Evolutionary conservation across 2,797 vertebrate species (phyloP), one percentile per base, ranked within the genome.

Genomic region (Salmo trutta): DNA sequence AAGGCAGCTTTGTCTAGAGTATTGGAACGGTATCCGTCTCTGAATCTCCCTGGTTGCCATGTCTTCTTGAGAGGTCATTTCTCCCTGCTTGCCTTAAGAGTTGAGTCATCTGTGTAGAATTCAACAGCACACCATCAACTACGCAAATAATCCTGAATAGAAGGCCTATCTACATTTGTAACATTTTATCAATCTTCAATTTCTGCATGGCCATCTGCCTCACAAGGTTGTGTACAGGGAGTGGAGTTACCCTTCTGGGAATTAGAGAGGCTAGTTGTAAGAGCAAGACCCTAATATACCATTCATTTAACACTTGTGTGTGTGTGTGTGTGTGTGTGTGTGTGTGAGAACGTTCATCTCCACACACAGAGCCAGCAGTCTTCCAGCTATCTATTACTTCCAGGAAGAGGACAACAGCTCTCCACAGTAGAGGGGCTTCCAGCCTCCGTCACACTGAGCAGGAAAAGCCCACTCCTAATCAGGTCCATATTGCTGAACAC

Each of bases 401-500:
- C 56, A 71, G 41, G 67, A 75, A 54, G 59, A 77, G 21, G 59
- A 71, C 65, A 76, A 62, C 71, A 47, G n/a, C 51, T 6, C 69
- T 15, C 54, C 21, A 17, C 52, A 24, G 70, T 53, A 16, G 62
- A 47, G 64, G 64, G 62, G 74, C 79, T 85, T 87, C 82, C 75
- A 86, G 83, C 53, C 19, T 47, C 21, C 56, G 56, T 62, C 56
- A 21, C 69, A 15, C 52, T 41, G 84, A 86, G 79, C 47, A 65
- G 78, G 75, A 85, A 77, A 89, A 82, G 84, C 82, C 83, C 79
- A 0, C 54, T 81, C 56, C 79, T 91, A 90, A 92, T 91, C 27
- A 89, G 84, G 71, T 81, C 86, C 92, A 89, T 84, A 87, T 89
- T 92, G 89, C 72, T 79, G 75, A 73, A 66, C 77, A 82, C 68